These are phyloP conservation scores for Anadara kagoshimensis DNA, from an alignment of 1,140 invertebrate species.

Conservation along the genomic window DNA sequence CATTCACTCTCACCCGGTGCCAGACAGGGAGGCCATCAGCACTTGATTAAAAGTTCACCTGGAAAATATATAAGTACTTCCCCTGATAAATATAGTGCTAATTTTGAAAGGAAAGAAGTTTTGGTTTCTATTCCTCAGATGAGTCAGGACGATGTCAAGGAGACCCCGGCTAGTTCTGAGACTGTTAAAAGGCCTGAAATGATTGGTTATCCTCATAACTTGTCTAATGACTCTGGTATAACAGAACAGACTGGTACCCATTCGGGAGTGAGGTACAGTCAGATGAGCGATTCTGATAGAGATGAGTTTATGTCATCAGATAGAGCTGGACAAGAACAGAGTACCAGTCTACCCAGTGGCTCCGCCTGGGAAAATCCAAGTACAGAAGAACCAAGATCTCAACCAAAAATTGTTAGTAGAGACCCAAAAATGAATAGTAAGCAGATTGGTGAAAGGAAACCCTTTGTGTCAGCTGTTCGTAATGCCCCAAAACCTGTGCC, in stretches of 20 bases:
- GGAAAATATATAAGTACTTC: not conserved
- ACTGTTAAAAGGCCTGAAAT: not conserved
- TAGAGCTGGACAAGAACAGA: not conserved
- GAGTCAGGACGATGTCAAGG: not conserved
- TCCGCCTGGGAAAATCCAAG: conserved; percentile 20
- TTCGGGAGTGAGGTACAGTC: not conserved
- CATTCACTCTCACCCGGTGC: not conserved
- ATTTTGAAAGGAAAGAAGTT: too few species aligned
- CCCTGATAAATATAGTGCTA: too few species aligned
- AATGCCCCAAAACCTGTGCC: not conserved
- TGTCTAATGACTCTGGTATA: not conserved
- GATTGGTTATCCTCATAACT: not conserved
- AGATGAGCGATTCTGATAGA: not conserved
- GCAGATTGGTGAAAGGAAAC: not conserved
- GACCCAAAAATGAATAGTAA: not conserved
- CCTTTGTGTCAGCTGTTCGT: conserved; percentile 19
- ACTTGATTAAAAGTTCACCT: not conserved
- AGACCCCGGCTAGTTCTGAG: not conserved
- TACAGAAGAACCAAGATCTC: conserved; percentile 1
- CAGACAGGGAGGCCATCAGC: not conserved
- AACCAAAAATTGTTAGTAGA: conserved; percentile 1
- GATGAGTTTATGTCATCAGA: not conserved
- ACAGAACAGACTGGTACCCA: not conserved
- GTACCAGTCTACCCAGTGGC: not conserved
- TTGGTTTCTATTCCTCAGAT: conserved; percentile 21